These are phyloP conservation scores for Hirtodrosophila cameraria DNA, from an alignment of 2,888 invertebrate genomes.

Conservation along the genomic window DNA sequence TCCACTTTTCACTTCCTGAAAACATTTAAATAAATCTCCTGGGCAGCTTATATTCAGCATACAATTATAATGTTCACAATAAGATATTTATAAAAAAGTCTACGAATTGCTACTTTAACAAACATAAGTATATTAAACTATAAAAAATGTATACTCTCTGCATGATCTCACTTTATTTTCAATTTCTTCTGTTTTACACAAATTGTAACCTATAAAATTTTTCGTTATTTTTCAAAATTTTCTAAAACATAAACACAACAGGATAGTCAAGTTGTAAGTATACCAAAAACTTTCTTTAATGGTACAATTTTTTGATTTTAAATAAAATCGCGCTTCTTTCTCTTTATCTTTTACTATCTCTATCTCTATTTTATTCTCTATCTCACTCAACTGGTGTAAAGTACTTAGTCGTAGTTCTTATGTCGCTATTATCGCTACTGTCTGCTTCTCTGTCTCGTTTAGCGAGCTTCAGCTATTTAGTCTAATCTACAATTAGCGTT, in stretches of 20 bases:
- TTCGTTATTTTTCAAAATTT: constrained; percentile 70
- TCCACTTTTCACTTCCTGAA: constrained; percentile 12
- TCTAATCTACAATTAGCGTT: constrained; percentile 34
- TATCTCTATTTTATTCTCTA: constrained; percentile 33
- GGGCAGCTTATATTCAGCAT: too few relatives aligned
- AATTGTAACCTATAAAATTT: constrained; percentile 72
- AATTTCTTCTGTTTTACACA: constrained; percentile 63
- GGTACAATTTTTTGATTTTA: constrained; percentile 30
- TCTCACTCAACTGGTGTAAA: constrained; percentile 37
- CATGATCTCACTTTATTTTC: constrained; percentile 31
- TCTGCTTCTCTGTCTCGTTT: constrained; percentile 52
- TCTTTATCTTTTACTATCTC: constrained; percentile 34
- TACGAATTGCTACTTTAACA: neutral
- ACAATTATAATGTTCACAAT: too few relatives aligned
- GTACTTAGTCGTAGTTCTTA: constrained; percentile 29
- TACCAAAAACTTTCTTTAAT: constrained; percentile 63
- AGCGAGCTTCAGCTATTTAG: constrained; percentile 47
- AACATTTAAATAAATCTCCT: neutral
- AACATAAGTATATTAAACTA: constrained; percentile 2
- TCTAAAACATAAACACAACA: constrained; percentile 64
- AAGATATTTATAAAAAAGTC: too few relatives aligned
- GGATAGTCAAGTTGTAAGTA: constrained; percentile 82
- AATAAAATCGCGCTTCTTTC: constrained; percentile 65
- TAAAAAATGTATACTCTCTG: constrained; percentile 14
- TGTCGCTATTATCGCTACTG: constrained; percentile 32